Evolutionary conservation across 2,888 invertebrate species (phyloP).

Genomic region (Coecobrya sp.): DNA sequence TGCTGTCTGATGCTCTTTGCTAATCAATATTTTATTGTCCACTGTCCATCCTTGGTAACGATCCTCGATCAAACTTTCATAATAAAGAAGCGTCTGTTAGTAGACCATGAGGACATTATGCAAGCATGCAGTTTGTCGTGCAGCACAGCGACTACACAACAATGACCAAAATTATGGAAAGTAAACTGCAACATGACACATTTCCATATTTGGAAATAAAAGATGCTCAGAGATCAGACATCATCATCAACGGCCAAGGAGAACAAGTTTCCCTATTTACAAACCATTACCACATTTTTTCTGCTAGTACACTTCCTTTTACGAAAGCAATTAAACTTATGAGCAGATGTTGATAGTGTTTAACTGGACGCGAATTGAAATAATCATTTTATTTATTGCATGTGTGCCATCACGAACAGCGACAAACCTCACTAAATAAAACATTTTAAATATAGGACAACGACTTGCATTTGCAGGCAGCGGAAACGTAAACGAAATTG

Average conservation of each 20-base stretch:
- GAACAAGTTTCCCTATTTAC: not conserved
- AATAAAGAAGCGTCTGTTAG: not conserved
- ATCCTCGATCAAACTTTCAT: not conserved
- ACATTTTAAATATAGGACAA: not conserved
- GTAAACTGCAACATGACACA: not conserved
- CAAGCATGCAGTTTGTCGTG: not conserved
- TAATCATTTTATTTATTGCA: not conserved
- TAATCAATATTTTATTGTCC: constrained; percentile 45
- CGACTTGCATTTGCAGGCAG: not conserved
- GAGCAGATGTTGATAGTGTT: no score
- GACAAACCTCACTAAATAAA: no score
- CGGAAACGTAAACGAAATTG: not conserved
- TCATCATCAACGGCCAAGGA: no score
- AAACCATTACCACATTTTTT: not conserved
- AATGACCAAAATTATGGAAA: not conserved
- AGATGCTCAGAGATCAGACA: not conserved
- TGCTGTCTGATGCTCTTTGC: not conserved
- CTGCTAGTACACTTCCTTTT: no score
- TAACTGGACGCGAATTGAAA: not conserved
- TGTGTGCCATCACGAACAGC: not conserved
- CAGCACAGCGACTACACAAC: not conserved
- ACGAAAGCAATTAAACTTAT: no score
- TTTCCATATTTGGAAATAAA: constrained; percentile 21
- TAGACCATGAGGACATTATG: not conserved
- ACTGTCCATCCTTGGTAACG: constrained; percentile 55